Evolutionary conservation across 2,113 vertebrate genomes (phyloP), one percentile per base, ranked within the genome.

Genomic region (Toxostoma redivivum): DNA sequence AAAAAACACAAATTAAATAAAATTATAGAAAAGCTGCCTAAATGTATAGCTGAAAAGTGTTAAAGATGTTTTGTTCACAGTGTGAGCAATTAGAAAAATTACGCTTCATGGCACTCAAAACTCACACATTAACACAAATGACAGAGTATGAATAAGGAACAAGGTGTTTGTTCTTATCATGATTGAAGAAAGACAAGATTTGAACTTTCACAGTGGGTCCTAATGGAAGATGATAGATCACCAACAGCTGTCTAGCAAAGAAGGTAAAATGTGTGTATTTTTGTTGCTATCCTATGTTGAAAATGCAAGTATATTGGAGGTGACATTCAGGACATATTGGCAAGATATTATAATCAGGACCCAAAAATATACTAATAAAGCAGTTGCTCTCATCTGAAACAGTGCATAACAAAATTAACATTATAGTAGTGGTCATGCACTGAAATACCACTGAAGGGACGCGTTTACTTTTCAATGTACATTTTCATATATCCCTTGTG

Each of bases 61-160:
- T 96, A 96, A 97, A 96, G 82, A 94, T 72, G 5, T 9, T 67
- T 87, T 94, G 27, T 96, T 94, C 74, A 95, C 64, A 83, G 91
- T 25, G 12, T 86, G 80, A 95, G 65, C 85, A 97, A 94, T 87
- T 96, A 93, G 81, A 86, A 96, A 97, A 97, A 96, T 94, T 83
- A 86, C 38, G 92, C 94, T 95, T 95, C 37, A 40, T 44, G 67
- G 23, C 88, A 93, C 53, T 92, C 70, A 86, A 81, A 66, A 72
- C 72, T 88, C 90, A 81, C 40, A 86, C 28, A 88, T 61, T 86
- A 90, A 94, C 88, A 95, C 12, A 95, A 95, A 79, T 73, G 69
- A 93, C 27, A 70, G 40, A 94, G n/a, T 44, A 94, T 11, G 5
- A 94, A 76, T n/a, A 89, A 90, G 51, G 72, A 76, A 57, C 24